Evolutionary conservation across 2,888 invertebrate species (phyloP).

Genomic region (Xestobium rufovillosum): DNA sequence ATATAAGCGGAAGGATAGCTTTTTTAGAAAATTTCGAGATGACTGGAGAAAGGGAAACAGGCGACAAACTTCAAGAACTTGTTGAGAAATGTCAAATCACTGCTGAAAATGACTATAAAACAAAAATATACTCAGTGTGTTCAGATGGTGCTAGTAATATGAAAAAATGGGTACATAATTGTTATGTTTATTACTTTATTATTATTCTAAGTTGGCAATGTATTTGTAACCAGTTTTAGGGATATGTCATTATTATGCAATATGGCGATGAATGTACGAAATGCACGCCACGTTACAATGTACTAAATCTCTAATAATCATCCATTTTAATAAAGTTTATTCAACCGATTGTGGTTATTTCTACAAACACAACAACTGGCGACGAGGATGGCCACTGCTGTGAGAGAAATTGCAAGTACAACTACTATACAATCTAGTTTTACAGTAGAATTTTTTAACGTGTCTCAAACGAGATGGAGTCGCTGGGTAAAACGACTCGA

Average conservation of each 20-base stretch:
- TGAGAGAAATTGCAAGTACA: too few relatives aligned
- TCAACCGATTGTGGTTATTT: too few relatives aligned
- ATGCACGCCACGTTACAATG: too few relatives aligned
- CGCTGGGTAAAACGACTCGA: slow-evolving; percentile 14
- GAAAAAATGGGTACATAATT: background rate
- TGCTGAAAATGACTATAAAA: background rate
- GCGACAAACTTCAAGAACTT: background rate
- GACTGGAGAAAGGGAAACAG: background rate
- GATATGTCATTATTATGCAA: too few relatives aligned
- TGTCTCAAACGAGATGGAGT: slow-evolving; percentile 6
- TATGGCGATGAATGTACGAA: too few relatives aligned
- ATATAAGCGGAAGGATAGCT: background rate
- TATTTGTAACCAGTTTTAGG: too few relatives aligned
- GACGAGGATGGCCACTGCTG: too few relatives aligned
- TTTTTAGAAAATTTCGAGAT: background rate
- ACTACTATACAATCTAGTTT: slow-evolving; percentile 18
- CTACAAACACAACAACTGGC: too few relatives aligned
- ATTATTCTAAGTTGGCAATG: too few relatives aligned
- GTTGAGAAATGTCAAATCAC: background rate
- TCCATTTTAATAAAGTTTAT: too few relatives aligned
- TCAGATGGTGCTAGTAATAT: background rate
- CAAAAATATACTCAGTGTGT: background rate
- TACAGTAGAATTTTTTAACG: slow-evolving; percentile 12
- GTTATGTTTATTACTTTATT: too few relatives aligned
- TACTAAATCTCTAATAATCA: too few relatives aligned